phyloP scores from a whole-genome alignment of 2,797 vertebrate species.

The Pachyuromys duprasi region DNA sequence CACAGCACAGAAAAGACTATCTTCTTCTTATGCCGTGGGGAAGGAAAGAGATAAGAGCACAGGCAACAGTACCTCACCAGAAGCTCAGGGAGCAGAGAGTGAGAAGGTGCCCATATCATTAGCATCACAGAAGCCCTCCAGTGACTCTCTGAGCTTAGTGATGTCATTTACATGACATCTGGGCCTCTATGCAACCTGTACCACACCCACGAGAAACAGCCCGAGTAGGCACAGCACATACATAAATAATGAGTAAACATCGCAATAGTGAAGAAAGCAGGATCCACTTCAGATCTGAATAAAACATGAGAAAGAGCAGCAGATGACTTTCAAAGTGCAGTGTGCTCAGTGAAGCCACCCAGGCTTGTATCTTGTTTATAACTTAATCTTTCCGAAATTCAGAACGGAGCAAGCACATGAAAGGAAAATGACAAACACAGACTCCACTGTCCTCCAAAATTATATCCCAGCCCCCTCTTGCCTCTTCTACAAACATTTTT shows the following conservation, averaged over 20 bases:
- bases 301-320: conserved; percentile 7
- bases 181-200: background rate
- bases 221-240: background rate
- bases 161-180: background rate
- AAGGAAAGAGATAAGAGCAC: background rate
- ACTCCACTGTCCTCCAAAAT: background rate
- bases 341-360: background rate
- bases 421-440: background rate
- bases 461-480: background rate
- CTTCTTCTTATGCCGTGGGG: background rate
- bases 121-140: background rate
- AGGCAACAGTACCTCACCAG: background rate
- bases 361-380: background rate
- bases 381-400: background rate
- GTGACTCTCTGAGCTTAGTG: background rate
- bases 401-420: background rate
- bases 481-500: background rate
- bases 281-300: background rate
- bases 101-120: background rate
- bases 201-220: background rate
- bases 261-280: background rate
- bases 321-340: background rate
- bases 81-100: background rate
- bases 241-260: background rate
- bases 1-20: conserved; percentile 4